These are phyloP conservation scores for Xiphophorus birchmanni DNA, from an alignment of 2,797 vertebrate species.

Conservation along the genomic window DNA sequence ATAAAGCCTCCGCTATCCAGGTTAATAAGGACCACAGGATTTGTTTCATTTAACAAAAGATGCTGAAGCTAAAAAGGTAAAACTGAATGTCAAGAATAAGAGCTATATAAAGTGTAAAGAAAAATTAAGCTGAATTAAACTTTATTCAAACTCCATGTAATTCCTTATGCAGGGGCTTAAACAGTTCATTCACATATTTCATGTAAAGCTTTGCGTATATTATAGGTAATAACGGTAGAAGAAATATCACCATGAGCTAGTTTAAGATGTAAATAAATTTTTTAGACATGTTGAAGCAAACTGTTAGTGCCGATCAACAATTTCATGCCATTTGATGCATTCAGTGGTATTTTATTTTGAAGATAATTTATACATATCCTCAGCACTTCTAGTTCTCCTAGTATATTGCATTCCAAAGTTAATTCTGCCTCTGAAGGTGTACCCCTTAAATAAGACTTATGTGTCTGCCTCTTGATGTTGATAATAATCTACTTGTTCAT, in stretches of 20 bases:
- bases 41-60: not conserved
- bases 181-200: not conserved
- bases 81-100: not conserved
- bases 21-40: not conserved
- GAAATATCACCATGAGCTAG: not conserved
- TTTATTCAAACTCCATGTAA: not conserved
- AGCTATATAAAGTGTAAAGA: not conserved
- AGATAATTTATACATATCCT: not conserved
- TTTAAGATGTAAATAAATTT: not conserved
- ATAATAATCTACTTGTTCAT: constrained; percentile 5
- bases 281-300: not conserved
- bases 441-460: not conserved
- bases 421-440: not conserved
- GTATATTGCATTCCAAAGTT: not conserved
- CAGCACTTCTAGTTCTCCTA: not conserved
- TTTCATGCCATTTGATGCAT: not conserved
- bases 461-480: not conserved
- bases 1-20: not conserved
- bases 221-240: not conserved
- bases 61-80: not conserved
- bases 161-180: not conserved
- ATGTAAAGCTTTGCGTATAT: not conserved
- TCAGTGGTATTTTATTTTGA: not conserved
- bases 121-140: not conserved
- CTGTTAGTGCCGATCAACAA: not conserved